phyloP scores from a whole-genome alignment of 2,888 invertebrate species.

The Chrysotoxum bicinctum region DNA sequence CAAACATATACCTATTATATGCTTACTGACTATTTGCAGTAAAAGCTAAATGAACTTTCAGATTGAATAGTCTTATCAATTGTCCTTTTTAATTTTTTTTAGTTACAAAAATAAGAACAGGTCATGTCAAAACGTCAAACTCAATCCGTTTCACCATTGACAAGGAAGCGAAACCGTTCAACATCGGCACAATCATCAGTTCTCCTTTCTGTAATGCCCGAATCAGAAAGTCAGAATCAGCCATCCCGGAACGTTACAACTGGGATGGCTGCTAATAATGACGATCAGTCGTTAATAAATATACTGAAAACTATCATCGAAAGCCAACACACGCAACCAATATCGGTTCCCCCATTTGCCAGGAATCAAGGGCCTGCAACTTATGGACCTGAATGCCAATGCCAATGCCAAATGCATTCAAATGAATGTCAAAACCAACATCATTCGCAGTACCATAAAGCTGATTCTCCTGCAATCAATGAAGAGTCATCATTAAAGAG shows the following conservation, averaged over 20 bases:
- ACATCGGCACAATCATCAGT: not conserved
- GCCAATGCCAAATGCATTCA: not conserved
- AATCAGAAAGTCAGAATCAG: not conserved
- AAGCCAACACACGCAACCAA: not conserved
- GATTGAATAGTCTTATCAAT: not conserved
- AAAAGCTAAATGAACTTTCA: not conserved
- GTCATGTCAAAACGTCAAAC: constrained; percentile 7
- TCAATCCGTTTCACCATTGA: constrained; percentile 1
- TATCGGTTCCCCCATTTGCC: not conserved
- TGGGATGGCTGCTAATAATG: not conserved
- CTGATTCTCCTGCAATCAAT: not conserved
- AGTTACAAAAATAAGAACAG: not conserved
- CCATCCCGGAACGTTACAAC: not conserved
- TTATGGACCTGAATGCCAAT: not conserved
- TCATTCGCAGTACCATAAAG: no score
- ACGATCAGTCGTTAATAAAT: not conserved
- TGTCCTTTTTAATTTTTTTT: not conserved
- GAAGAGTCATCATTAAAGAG: not conserved
- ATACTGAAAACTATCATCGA: not conserved
- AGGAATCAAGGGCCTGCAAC: not conserved
- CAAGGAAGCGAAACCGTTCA: not conserved
- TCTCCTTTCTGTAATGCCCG: not conserved
- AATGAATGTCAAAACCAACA: not conserved
- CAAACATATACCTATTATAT: no score
- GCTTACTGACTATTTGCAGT: no score